Conservation (phyloP, 2,113 vertebrate species). For the Sminthopsis crassicaudata region DNA sequence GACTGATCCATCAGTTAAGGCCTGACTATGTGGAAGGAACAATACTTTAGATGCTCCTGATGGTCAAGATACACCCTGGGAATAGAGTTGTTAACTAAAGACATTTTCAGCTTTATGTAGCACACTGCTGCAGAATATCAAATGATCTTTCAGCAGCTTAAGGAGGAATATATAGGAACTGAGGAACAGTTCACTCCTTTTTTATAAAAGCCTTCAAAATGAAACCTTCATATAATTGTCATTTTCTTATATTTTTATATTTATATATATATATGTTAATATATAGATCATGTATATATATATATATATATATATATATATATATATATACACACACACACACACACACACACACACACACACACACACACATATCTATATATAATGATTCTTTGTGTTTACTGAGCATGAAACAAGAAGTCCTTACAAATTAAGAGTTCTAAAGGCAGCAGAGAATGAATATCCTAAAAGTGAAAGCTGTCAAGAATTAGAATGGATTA, state of each 20-base stretch:
- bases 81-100: accelerated
- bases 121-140: not conserved
- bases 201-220: conserved; percentile 26
- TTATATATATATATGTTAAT: not conserved
- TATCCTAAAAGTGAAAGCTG: not conserved
- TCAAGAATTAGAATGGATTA: not conserved
- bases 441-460: not conserved
- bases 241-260: not conserved
- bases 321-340: no score
- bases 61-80: not conserved
- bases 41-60: not conserved
- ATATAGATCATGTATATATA: not conserved
- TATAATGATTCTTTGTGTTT: not conserved
- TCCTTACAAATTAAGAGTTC: not conserved
- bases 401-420: not conserved
- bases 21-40: not conserved
- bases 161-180: not conserved
- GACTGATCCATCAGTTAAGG: not conserved
- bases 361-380: no score
- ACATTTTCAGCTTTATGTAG: not conserved
- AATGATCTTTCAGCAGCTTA: not conserved
- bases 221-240: not conserved
- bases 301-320: not conserved
- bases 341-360: no score
- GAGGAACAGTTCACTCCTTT: not conserved